These are phyloP conservation scores for Scomberomorus guttatus DNA, from an alignment of 2,797 vertebrate species.

Conservation along the genomic window DNA sequence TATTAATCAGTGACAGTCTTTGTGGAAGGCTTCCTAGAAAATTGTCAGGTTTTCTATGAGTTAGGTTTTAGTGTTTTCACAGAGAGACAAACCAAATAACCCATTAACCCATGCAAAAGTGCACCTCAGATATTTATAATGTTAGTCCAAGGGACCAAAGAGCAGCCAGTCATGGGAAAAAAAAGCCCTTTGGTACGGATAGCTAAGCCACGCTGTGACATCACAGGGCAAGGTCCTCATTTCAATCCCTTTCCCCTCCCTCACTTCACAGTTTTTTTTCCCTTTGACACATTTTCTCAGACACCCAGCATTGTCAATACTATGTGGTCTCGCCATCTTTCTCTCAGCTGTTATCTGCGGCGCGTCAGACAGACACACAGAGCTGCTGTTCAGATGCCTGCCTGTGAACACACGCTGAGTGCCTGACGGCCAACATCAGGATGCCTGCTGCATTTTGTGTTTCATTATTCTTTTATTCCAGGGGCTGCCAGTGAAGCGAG, in stretches of 20 bases:
- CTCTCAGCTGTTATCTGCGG: conserved; percentile 35
- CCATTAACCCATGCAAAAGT: conserved; percentile 21
- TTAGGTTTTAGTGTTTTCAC: conserved; percentile 15
- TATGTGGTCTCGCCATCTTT: conserved; percentile 35
- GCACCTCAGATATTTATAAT: conserved; percentile 18
- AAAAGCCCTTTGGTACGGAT: not conserved
- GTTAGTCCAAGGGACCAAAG: conserved; percentile 26
- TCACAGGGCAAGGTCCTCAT: conserved; percentile 43
- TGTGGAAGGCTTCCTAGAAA: not conserved
- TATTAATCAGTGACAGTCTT: not conserved
- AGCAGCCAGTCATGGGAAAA: conserved; percentile 8
- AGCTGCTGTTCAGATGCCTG: conserved; percentile 37
- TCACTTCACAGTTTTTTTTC: conserved; percentile 15
- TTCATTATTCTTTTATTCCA: conserved; percentile 49
- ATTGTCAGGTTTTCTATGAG: not conserved
- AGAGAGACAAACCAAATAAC: conserved; percentile 15
- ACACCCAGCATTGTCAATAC: conserved; percentile 27
- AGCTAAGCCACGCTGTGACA: conserved; percentile 13
- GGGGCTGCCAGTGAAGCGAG: conserved; percentile 40
- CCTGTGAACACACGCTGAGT: conserved; percentile 9
- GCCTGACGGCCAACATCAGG: conserved; percentile 45
- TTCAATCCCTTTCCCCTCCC: conserved; percentile 26
- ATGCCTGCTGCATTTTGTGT: conserved; percentile 50
- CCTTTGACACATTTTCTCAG: conserved; percentile 37
- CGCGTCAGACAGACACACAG: conserved; percentile 32